phyloP scores from a whole-genome alignment of 2,113 vertebrate species.

The Otolemur garnettii region DNA sequence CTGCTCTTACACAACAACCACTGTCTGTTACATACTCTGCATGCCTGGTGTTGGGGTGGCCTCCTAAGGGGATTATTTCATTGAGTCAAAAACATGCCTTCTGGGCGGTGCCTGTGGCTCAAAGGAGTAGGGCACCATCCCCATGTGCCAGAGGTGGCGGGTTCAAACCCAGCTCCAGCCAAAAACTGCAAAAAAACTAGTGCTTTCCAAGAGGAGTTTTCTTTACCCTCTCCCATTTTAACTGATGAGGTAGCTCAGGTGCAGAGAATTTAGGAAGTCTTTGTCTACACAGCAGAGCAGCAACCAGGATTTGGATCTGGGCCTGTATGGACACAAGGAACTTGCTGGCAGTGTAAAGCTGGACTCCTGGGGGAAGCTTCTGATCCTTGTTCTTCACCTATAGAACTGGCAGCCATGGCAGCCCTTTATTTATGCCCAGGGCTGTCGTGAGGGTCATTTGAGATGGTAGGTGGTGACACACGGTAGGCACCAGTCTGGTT shows the following conservation, averaged over 20 bases:
- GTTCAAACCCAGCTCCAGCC: no score
- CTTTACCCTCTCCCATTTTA: not conserved
- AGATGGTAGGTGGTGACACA: not conserved
- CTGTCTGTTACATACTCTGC: accelerated
- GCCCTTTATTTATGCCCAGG: not conserved
- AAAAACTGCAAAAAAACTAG: not conserved
- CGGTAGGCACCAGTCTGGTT: accelerated
- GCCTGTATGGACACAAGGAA: not conserved
- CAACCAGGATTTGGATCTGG: not conserved
- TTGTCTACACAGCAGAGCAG: not conserved
- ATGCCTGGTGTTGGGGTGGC: not conserved
- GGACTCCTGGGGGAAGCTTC: not conserved
- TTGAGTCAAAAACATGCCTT: not conserved
- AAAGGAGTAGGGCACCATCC: no score
- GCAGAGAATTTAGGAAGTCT: not conserved
- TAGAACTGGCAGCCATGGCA: not conserved
- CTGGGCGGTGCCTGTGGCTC: no score
- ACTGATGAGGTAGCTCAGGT: not conserved
- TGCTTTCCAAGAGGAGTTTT: not conserved
- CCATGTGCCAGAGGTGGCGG: no score
- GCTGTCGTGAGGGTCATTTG: not conserved
- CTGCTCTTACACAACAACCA: not conserved
- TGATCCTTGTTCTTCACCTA: not conserved
- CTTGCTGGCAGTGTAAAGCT: not conserved
- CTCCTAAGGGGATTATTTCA: not conserved